Base-by-base conservation (phyloP, 2,888 invertebrate species). In the Tiphia femorata region DNA sequence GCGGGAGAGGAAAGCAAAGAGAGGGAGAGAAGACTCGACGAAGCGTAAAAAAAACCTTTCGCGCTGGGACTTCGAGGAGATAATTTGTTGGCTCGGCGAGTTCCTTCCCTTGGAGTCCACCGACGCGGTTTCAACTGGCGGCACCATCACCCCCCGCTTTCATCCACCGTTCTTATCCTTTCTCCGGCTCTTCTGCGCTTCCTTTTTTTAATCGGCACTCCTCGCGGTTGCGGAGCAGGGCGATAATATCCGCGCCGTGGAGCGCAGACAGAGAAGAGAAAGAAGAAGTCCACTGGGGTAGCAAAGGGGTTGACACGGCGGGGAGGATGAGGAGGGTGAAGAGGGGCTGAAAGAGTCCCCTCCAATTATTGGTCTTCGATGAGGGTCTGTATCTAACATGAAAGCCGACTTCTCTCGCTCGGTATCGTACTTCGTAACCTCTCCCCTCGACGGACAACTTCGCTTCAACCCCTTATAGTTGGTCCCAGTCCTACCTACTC, bases 51-150 rank as follows among this genome's bases (percentile, higher is more conserved):
- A 64, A n/a, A 49, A 37, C 49, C 41, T 46, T 54, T 57, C 42
- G 49, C 56, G 23, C 35, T 30, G 49, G 30, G 33, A 33, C 54
- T 46, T 51, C 43, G 49, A 49, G 44, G 38, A 66, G 64, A 69
- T 69, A 69, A 69, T 68, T 69, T 68, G 63, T 68, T 69, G 69
- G 63, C 64, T 69, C 68, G 57, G 58, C 60, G 63, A 68, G 49
- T 64, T 59, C 60, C 25, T 44, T 56, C 41, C 60, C 14, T 37
- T 14, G 19, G 44, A 47, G 50, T 50, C 41, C 23, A 40, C 19
- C 64, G n/a, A 37, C 53, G 49, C 51, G 54, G 56, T 62, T 62
- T 65, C 58, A 59, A 55, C 49, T 16, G 33, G 12, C 3, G 25
- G n/a, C 16, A 41, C 25, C 17, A 4, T 33, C 33, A 30, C 27